Percentiles rank a stretch among this genome's conserved stretches.
Conservation (phyloP, 2,113 vertebrate genomes). For the Noturus placidus region DNA sequence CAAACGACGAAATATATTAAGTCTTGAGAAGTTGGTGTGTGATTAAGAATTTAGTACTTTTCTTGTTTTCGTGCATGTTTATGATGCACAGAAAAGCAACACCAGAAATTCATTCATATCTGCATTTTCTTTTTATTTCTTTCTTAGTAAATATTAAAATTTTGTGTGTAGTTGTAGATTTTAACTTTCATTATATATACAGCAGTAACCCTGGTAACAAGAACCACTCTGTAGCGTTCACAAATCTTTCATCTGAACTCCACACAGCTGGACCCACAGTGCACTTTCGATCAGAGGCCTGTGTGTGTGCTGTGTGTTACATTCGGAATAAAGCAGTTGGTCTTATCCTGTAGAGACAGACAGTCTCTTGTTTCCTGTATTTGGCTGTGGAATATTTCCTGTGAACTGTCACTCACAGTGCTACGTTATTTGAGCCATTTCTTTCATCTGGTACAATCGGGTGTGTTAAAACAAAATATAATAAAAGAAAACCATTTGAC, state of each 20-base stretch:
- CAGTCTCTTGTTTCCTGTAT: too few species aligned
- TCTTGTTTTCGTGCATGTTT: not conserved
- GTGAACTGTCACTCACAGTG: not conserved
- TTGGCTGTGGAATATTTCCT: slow-evolving; percentile 5
- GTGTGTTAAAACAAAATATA: not conserved
- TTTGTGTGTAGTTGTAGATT: not conserved
- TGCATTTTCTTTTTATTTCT: not conserved
- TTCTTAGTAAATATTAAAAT: not conserved
- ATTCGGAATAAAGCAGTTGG: not conserved
- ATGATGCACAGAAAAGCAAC: not conserved
- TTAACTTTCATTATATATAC: not conserved
- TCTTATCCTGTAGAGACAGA: not conserved
- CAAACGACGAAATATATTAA: not conserved
- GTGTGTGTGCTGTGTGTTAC: not conserved
- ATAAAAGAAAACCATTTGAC: slow-evolving; percentile 4
- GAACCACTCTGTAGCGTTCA: not conserved
- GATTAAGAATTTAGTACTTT: not conserved
- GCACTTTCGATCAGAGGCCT: not conserved
- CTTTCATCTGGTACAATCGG: slow-evolving; percentile 25
- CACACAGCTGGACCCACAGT: not conserved
- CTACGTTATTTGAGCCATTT: slow-evolving; percentile 3
- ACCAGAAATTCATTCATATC: not conserved
- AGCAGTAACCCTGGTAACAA: slow-evolving; percentile 4
- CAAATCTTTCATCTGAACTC: not conserved
- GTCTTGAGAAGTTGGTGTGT: not conserved